Base-by-base conservation (phyloP, 2,888 invertebrate species). In the Entomobrya proxima region DNA sequence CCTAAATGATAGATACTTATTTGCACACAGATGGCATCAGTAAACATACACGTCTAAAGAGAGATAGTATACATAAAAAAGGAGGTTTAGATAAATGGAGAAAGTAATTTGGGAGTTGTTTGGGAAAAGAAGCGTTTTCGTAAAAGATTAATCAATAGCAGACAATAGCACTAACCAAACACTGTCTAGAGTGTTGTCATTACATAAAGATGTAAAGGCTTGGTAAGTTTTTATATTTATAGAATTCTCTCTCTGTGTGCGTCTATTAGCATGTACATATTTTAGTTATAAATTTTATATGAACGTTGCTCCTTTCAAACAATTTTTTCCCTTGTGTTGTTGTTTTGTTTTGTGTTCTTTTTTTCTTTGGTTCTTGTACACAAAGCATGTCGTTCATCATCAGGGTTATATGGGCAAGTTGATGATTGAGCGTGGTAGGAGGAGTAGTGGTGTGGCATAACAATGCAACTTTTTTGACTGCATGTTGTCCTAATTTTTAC, bases 401-500 rank as follows among this genome's bases (percentile, higher is more conserved):
- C 40, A 24, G 30, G 30, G 30, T 18, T 35, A 64, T 64, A 18
- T 35, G 11, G 47, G 24, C n/a, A n/a, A n/a, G n/a, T n/a, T n/a
- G n/a, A n/a, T n/a, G n/a, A n/a, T 47, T 58, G 27, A 13, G 37
- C 24, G 67, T 67, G 67, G 47, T 37, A 27, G 55, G 37, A 6
- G 37, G 35, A 35, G 18, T 15, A n/a, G 67, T 67, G 32, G 61
- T 64, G 30, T n/a, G 35, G 35, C 67, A 18, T 58, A 67, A 67
- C 37, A 67, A 40, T 67, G 67, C 67, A 67, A 37, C 67, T 67
- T 67, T 21, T 67, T 40, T 35, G 37, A 67, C 21, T 67, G 67
- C 67, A 67, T 13, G 13, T n/a, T 67, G 67, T 40, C 40, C 67
- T 67, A 67, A 67, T 67, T 67, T 64, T 67, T 67, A 67, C 40